These are phyloP conservation scores for Limosa lapponica DNA, from an alignment of 2,797 vertebrate species.

Conservation along the genomic window DNA sequence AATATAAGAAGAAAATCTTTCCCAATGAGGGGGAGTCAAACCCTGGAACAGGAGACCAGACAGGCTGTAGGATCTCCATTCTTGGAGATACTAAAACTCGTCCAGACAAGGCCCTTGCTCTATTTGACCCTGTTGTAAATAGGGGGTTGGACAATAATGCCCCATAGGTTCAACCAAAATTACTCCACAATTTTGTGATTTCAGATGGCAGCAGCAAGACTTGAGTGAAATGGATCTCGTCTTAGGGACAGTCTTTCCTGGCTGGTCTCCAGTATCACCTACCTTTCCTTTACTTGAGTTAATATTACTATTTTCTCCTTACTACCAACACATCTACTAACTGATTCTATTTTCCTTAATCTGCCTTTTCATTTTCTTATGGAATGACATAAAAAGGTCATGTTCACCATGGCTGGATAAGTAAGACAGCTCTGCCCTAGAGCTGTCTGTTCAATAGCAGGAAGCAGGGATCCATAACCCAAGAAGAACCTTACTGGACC, in stretches of 20 bases:
- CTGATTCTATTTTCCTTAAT: not conserved
- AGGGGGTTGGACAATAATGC: not conserved
- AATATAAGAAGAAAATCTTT: not conserved
- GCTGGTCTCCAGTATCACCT: not conserved
- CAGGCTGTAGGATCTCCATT: not conserved
- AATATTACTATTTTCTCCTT: not conserved
- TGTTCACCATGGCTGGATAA: not conserved
- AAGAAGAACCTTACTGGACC: not conserved
- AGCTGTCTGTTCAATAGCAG: not conserved
- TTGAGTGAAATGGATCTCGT: not conserved
- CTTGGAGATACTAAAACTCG: not conserved
- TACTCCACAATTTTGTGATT: not conserved
- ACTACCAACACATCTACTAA: not conserved
- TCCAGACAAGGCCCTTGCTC: not conserved
- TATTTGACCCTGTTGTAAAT: not conserved
- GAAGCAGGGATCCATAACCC: not conserved
- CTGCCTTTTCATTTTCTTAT: not conserved
- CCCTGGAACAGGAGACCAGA: not conserved
- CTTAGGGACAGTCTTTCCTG: not conserved
- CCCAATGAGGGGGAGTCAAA: no score
- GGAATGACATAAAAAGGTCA: not conserved
- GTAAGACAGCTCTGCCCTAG: not conserved
- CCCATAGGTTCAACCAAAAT: not conserved
- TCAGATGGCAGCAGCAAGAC: not conserved
- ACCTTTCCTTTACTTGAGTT: not conserved